These are phyloP conservation scores for Anas acuta DNA, from an alignment of 2,797 vertebrate genomes.

Conservation along the genomic window DNA sequence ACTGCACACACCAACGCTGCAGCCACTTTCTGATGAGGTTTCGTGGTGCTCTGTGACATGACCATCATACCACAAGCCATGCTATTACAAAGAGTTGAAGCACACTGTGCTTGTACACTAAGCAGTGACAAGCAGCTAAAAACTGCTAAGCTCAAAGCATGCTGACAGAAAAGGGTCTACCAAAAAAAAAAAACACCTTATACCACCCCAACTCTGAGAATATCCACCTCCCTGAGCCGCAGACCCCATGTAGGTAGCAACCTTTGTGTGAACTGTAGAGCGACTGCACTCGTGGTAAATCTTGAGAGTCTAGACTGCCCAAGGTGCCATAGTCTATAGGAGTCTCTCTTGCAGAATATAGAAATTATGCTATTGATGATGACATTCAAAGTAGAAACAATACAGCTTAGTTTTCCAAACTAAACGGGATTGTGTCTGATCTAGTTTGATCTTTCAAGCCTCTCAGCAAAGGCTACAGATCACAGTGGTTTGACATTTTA, in stretches of 20 bases:
- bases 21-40: background rate
- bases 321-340: background rate
- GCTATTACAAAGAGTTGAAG: background rate
- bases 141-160: background rate
- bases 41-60: background rate
- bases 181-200: background rate
- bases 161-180: background rate
- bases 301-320: background rate
- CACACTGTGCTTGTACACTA: background rate
- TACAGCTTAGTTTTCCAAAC: slow-evolving; percentile 19
- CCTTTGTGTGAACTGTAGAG: background rate
- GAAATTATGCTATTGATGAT: slow-evolving; percentile 11
- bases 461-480: slow-evolving; percentile 32
- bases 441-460: slow-evolving; percentile 24
- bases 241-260: background rate
- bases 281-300: background rate
- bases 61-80: background rate
- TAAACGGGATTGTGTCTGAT: background rate
- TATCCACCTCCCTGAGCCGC: background rate
- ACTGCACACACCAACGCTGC: background rate
- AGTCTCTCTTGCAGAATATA: background rate
- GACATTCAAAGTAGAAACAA: slow-evolving; percentile 8
- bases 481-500: slow-evolving; percentile 30
- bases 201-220: background rate
- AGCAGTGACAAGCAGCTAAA: background rate